These are phyloP conservation scores for Paramormyrops kingsleyae DNA, from an alignment of 2,113 vertebrate genomes.

Conservation along the genomic window DNA sequence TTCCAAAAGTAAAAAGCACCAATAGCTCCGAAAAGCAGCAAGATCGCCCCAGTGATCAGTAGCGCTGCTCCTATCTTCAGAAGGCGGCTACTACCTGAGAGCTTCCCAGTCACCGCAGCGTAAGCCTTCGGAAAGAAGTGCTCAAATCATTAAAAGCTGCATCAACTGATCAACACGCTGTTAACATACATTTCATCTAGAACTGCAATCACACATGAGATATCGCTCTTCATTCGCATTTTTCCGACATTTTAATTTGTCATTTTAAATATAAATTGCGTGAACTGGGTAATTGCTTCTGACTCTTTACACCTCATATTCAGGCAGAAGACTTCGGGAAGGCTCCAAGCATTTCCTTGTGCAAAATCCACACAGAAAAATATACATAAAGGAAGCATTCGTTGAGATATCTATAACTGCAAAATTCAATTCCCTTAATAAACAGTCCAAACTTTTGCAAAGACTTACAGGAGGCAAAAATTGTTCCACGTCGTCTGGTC, in stretches of 20 bases:
- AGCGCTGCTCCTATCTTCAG: slow-evolving; percentile 69
- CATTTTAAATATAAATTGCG: background rate
- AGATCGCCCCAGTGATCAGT: slow-evolving; percentile 67
- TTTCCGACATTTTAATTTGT: background rate
- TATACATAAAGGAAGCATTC: background rate
- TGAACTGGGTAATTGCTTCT: background rate
- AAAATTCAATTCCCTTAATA: background rate
- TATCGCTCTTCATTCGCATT: background rate
- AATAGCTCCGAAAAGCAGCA: slow-evolving; percentile 77
- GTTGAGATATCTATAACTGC: background rate
- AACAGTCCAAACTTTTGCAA: background rate
- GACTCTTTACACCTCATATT: background rate
- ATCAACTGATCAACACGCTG: background rate
- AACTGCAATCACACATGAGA: background rate
- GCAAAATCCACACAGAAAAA: background rate
- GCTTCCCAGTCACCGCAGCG: slow-evolving; percentile 38
- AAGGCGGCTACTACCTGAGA: slow-evolving; percentile 56
- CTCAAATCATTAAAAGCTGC: background rate
- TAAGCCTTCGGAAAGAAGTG: slow-evolving; percentile 55
- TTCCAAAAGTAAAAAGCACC: slow-evolving; percentile 87
- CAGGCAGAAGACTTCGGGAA: background rate
- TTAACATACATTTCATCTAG: background rate
- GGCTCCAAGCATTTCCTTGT: background rate
- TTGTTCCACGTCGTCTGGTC: slow-evolving; percentile 64
- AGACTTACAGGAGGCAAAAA: slow-evolving; percentile 68